Base-by-base conservation (phyloP, 2,888 invertebrate genomes). In the Hemithea aestivaria region DNA sequence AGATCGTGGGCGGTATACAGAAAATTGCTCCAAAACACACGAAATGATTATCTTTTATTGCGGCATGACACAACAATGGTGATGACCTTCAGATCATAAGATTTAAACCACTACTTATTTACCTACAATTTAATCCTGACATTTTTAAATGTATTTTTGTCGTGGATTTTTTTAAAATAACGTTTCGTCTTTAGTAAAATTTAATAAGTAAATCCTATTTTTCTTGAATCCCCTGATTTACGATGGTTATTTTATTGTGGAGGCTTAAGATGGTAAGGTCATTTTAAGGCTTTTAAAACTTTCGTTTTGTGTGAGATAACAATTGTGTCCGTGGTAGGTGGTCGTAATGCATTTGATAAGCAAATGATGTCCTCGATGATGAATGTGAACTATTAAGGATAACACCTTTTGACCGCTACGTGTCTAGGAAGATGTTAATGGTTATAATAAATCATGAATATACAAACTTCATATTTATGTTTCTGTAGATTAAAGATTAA, bases 11-110 rank as follows among this genome's bases (percentile, higher is more conserved):
- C 73, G 71, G 73, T 62, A 60, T 53, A 48, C 59, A 62, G 62
- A 61, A 73, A 77, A 79, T 78, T 75, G 72, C 73, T 75, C 77
- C 71, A 75, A 79, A 82, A 82, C 69, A 74, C 70, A 80, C 73
- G 69, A 75, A 76, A 73, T 73, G 62, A 73, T 81, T 73, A 79
- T 78, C 70, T 79, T 74, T 74, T 79, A 77, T 70, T 70, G 67
- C 70, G 51, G 64, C 74, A 67, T 72, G 77, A 71, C 75, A 73
- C 70, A 74, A 83, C 78, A 82, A 83, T 81, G 73, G 73, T 54
- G 71, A 73, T 77, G 81, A 76, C 82, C 83, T 83, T 80, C 74
- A 55, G 56, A 55, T 64, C 55, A 51, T 43, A 54, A 68, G 66
- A 74, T 72, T 69, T 62, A 65, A 71, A 56, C 58, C 43, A 64